Evolutionary conservation across 2,888 invertebrate genomes (phyloP).

Genomic region (Emmelina monodactyla): DNA sequence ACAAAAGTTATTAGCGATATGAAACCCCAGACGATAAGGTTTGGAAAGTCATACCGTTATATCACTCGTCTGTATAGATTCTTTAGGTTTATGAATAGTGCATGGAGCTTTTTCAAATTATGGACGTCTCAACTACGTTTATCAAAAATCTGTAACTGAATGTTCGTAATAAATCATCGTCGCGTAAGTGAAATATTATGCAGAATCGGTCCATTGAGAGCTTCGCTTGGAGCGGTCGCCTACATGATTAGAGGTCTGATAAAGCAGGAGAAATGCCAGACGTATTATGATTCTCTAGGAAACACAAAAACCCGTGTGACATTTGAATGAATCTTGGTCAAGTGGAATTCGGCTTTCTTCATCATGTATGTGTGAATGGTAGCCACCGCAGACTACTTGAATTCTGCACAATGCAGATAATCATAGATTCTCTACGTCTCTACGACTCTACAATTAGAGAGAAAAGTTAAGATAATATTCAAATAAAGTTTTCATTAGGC

Average conservation of each 20-base stretch:
- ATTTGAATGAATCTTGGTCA: conserved; percentile 1
- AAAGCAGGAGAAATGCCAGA: background rate
- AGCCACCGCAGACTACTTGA: background rate
- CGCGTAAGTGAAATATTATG: background rate
- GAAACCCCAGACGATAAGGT: background rate
- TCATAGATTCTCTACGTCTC: too few relatives aligned
- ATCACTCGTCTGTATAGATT: too few relatives aligned
- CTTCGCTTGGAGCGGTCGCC: background rate
- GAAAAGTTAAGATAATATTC: too few relatives aligned
- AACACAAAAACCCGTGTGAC: background rate
- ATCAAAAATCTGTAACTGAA: background rate
- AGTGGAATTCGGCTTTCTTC: background rate
- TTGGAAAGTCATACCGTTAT: conserved; percentile 1
- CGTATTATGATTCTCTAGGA: too few relatives aligned
- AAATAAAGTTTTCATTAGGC: too few relatives aligned
- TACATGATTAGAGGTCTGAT: too few relatives aligned
- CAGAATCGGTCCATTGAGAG: background rate
- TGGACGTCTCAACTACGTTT: background rate
- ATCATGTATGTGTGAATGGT: background rate
- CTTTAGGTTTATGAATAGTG: too few relatives aligned
- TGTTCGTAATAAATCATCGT: background rate
- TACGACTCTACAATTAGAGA: background rate
- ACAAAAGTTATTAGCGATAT: conserved; percentile 1
- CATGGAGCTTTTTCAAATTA: background rate
- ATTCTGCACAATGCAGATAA: too few relatives aligned